Evolutionary conservation across 1,140 invertebrate genomes (phyloP).

Genomic region (Bombus impatiens): DNA sequence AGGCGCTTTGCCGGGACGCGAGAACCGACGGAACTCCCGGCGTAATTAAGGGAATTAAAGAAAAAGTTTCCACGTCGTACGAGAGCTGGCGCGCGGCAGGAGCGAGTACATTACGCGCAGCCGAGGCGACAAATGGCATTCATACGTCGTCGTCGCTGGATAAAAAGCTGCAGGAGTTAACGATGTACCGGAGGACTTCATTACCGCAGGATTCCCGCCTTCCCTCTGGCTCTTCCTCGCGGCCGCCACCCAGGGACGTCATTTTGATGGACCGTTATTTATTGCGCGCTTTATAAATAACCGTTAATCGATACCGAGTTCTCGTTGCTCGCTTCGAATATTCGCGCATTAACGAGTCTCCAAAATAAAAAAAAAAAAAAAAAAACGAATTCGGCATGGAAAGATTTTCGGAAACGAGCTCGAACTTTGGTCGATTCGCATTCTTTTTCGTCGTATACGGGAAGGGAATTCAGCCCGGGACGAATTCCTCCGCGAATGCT

Average conservation of each 20-base stretch:
- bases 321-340: neutral
- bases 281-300: constrained; percentile 28
- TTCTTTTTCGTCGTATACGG: neutral
- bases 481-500: neutral
- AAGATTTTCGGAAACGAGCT: neutral
- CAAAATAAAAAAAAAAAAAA: too few relatives aligned
- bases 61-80: constrained; percentile 38
- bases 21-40: neutral
- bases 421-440: neutral
- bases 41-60: constrained; percentile 56
- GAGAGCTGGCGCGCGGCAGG: constrained; percentile 23
- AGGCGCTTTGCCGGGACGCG: neutral
- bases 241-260: constrained; percentile 18
- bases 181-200: constrained; percentile 66
- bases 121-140: constrained; percentile 59
- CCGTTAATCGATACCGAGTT: constrained; percentile 41
- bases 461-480: too few relatives aligned
- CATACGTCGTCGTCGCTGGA: constrained; percentile 51
- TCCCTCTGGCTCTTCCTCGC: constrained; percentile 18
- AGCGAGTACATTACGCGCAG: constrained; percentile 47
- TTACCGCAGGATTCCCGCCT: constrained; percentile 55
- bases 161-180: constrained; percentile 65
- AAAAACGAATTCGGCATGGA: neutral
- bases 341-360: neutral
- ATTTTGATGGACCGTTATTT: constrained; percentile 34